Conservation (phyloP, 2,113 vertebrate species). For the Elanus axillaris region DNA sequence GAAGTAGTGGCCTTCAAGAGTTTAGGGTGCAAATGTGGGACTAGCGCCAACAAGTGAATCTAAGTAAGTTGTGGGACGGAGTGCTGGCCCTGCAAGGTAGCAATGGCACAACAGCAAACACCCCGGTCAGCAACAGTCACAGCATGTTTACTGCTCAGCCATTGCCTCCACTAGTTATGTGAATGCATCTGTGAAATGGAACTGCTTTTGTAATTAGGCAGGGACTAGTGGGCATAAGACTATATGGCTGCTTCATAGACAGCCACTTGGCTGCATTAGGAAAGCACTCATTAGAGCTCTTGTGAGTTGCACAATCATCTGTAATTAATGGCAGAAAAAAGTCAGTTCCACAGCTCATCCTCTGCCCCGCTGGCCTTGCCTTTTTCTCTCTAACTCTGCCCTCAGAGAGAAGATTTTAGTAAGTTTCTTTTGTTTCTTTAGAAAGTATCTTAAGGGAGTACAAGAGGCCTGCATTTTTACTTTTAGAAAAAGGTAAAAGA, state of each 20-base stretch:
- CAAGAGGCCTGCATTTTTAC: neutral
- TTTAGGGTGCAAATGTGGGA: neutral
- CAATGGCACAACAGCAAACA: neutral
- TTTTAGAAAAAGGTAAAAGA: neutral
- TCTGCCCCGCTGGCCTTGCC: neutral
- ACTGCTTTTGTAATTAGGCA: neutral
- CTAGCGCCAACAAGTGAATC: accelerated
- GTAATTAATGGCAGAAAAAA: neutral
- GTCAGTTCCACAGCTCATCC: neutral
- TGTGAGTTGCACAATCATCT: neutral
- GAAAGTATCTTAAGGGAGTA: neutral
- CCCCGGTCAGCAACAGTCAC: neutral
- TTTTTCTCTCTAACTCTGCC: neutral
- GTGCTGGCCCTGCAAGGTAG: neutral
- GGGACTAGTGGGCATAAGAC: accelerated
- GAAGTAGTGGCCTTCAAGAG: neutral
- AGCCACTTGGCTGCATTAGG: neutral
- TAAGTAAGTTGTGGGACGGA: neutral
- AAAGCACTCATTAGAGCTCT: neutral
- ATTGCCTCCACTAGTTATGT: neutral
- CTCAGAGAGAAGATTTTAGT: neutral
- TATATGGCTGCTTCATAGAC: neutral
- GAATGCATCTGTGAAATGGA: neutral
- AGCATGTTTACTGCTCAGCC: neutral
- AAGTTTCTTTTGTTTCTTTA: slow-evolving; percentile 10